Base-by-base conservation (phyloP, 2,888 invertebrate genomes). In the Syrista parreyssii region DNA sequence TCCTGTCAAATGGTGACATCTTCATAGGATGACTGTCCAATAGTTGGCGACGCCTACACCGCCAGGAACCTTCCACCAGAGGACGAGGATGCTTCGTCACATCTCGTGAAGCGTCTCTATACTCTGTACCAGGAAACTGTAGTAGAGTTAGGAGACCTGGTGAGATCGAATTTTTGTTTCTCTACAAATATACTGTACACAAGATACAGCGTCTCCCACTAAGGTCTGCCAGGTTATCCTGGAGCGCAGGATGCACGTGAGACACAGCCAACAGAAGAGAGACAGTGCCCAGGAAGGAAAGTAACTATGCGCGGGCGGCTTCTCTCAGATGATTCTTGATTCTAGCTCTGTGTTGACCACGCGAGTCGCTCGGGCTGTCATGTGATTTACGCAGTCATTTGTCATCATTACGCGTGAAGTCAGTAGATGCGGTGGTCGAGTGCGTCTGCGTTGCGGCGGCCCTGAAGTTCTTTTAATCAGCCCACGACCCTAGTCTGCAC, bases 1-100 rank as follows among this genome's bases (percentile, higher is more conserved):
- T 78, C 82, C 81, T 86, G 87, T 88, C 88, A 88, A 86, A 84
- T 78, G 83, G 82, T 86, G 86, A 89, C 87, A 86, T 89, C 89
- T 88, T 85, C 84, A 84, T 85, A 79, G 79, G 83, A 84, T 83
- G 84, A 83, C 80, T 84, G 78, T 74, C 36, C 76, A 76, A 76
- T 78, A 80, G 76, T 76, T 40, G 35, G 30, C 36, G 76, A 81
- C 79, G 79, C 78, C 76, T 78, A 78, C 75, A 79, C 75, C 73
- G 80, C 76, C 72, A 23, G 55, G 55, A 55, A 9, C 23, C 55
- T 55, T 55, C 55, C 23, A 55, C 9, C 23, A 9, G 55, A 23
- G 9, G 23, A 55, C 55, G 55, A 23, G 55, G 55, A 55, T 23
- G 55, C 55, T 23, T 55, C 55, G 55, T 55, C 55, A 55, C 55